phyloP scores from a whole-genome alignment of 2,888 invertebrate species.

The Perdita meconis region DNA sequence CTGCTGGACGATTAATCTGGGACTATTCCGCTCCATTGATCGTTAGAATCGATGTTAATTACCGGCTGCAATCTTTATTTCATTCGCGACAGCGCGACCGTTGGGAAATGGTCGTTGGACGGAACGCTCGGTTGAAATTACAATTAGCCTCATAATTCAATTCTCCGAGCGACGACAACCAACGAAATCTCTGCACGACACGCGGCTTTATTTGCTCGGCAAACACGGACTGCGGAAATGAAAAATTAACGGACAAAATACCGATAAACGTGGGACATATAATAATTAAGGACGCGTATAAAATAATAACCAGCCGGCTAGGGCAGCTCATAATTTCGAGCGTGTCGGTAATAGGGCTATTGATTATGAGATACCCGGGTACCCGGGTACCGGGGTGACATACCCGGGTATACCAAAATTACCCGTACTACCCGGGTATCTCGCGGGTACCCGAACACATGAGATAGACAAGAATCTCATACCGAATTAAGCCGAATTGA shows the following conservation, averaged over 20 bases:
- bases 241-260: constrained; percentile 33
- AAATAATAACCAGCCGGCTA: too few relatives aligned
- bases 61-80: constrained; percentile 34
- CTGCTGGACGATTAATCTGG: constrained; percentile 16
- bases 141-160: constrained; percentile 53
- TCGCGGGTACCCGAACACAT: too few relatives aligned
- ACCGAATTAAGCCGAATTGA: too few relatives aligned
- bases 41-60: constrained; percentile 34
- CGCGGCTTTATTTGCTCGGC: constrained; percentile 20
- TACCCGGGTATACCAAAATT: too few relatives aligned
- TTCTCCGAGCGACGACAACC: constrained; percentile 24
- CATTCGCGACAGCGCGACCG: neutral
- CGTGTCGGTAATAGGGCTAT: too few relatives aligned
- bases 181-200: constrained; percentile 24
- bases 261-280: neutral
- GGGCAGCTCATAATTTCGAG: too few relatives aligned
- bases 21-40: constrained; percentile 6
- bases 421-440: too few relatives aligned
- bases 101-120: constrained; percentile 8
- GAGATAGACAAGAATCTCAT: too few relatives aligned
- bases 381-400: too few relatives aligned
- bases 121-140: constrained; percentile 46
- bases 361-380: too few relatives aligned
- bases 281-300: too few relatives aligned
- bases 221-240: constrained; percentile 17